Evolutionary conservation across 2,113 vertebrate genomes (phyloP), one percentile per base, ranked within the genome.

Genomic region (Ciconia maguari): DNA sequence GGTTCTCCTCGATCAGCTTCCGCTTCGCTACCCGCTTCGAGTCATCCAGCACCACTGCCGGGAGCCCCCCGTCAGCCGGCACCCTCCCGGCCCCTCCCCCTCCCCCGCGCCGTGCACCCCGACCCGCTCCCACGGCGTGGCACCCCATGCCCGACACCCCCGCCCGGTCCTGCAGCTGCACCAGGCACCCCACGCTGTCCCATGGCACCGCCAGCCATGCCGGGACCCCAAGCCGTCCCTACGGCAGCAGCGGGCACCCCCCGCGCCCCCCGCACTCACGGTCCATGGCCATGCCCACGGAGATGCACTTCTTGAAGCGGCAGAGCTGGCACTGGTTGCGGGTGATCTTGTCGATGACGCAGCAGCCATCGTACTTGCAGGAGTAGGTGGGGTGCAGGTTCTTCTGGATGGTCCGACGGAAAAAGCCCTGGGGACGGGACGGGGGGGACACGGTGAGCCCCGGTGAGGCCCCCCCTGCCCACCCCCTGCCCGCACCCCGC

Each of bases 291-390:
- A 98, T 99, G 97, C 98, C 98, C 96, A 99, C 98, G 7, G 98
- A 97, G 96, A 99, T 99, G 98, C 99, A 99, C 97, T 99, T 99
- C 98, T 99, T 99, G 94, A 99, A 99, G 97, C 99, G 99, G 93
- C 99, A 99, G 77, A 99, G 98, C 98, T 99, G 99, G 97, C 99
- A 99, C 98, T 99, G 99, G 98, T 99, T 99, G 96, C 99, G 99
- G 46, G 99, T 99, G 98, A 99, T 99, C 97, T 99, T 99, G 97
- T 99, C 99, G 19, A 99, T 99, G 98, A 99, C 98, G 72, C 99
- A 99, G 98, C 99, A 99, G 95, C 99, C 98, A 97, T 99, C 99
- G 85, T 99, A 99, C 79, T 99, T 99, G 98, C 99, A 99, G 92
- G 99, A 99, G 97, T 99, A 99, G 55, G 99, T 98, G 32, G 99